These are phyloP conservation scores for Coccyzus lansbergi DNA, from an alignment of 2,797 vertebrate genomes.

Conservation along the genomic window DNA sequence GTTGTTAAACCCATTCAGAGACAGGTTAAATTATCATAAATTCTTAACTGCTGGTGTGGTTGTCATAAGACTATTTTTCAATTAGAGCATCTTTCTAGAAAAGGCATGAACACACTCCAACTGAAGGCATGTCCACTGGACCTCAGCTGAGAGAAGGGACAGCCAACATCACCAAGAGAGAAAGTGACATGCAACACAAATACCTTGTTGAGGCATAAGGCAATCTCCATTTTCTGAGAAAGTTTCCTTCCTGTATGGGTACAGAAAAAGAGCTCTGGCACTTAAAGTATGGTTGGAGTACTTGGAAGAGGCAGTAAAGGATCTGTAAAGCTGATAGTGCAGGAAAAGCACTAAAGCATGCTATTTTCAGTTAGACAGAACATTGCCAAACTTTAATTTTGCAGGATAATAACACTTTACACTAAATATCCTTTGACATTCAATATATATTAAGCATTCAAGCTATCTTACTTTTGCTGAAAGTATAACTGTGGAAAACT, in stretches of 20 bases:
- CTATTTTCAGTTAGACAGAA: background rate
- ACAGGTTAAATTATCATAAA: background rate
- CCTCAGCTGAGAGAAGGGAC: background rate
- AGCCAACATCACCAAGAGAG: background rate
- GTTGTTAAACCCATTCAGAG: background rate
- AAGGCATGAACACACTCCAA: rapidly evolving
- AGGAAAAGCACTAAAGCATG: background rate
- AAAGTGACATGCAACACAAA: background rate
- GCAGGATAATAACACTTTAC: background rate
- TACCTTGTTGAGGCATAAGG: background rate
- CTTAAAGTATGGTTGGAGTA: background rate
- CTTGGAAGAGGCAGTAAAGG: background rate
- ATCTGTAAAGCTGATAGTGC: background rate
- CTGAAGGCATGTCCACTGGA: background rate
- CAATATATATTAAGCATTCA: background rate
- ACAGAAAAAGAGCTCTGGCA: background rate
- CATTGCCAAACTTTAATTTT: background rate
- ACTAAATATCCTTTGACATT: background rate
- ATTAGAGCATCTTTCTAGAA: background rate
- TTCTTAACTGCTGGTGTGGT: background rate
- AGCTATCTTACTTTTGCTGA: background rate
- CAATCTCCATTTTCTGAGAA: background rate
- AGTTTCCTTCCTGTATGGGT: background rate
- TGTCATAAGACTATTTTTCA: background rate
- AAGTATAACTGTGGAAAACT: background rate